A percentile compares a stretch with the other conserved stretches of the same genome.
Evolutionary conservation across 2,888 invertebrate species (phyloP).

Genomic region (Lithodes maja): DNA sequence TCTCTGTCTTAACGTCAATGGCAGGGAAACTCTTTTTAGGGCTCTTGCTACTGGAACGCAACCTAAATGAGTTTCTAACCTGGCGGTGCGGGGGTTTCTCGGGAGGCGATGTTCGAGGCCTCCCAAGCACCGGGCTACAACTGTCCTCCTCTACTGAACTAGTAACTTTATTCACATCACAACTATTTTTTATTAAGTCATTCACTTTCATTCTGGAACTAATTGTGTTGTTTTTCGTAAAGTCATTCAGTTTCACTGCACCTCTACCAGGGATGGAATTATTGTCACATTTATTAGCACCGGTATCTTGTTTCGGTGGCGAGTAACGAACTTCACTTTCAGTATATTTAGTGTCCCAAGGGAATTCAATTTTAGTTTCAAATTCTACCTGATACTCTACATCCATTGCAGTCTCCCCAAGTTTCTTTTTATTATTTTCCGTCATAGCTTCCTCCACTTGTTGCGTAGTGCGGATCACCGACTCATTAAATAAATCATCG

Average conservation of each 20-base stretch:
- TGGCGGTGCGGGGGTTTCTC: slow-evolving; percentile 6
- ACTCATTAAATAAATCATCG: slow-evolving; percentile 63
- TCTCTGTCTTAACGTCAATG: too few relatives aligned
- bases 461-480: slow-evolving; percentile 55
- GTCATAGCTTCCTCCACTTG: slow-evolving; percentile 42
- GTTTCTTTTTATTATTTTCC: too few relatives aligned
- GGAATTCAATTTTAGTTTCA: neutral
- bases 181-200: too few relatives aligned
- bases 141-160: too few relatives aligned
- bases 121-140: neutral
- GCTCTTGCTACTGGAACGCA: neutral
- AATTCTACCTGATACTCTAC: neutral
- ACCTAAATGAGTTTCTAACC: slow-evolving; percentile 30
- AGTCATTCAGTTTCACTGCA: too few relatives aligned
- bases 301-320: too few relatives aligned
- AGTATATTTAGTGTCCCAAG: neutral
- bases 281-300: too few relatives aligned
- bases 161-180: too few relatives aligned
- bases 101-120: neutral
- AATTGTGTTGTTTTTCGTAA: too few relatives aligned
- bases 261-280: too few relatives aligned
- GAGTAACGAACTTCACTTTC: neutral
- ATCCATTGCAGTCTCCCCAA: neutral
- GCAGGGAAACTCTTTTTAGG: too few relatives aligned
- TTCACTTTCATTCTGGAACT: too few relatives aligned